Conservation (phyloP, 2,113 vertebrate species). For the Hemichromis elongatus region DNA sequence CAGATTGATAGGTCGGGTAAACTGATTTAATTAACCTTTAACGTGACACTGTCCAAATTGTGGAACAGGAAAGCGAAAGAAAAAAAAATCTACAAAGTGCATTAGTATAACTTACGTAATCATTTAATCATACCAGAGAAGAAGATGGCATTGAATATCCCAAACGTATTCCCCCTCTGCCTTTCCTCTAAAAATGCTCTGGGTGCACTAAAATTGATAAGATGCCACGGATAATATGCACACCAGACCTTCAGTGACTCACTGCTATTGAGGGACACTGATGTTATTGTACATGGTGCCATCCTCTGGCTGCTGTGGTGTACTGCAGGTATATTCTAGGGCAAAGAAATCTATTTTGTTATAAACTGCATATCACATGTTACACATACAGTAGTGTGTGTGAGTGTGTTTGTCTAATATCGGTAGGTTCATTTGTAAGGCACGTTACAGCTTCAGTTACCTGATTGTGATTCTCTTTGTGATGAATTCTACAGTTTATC, state of each 20-base stretch:
- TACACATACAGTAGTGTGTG: not conserved
- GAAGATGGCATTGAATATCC: not conserved
- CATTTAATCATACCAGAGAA: accelerated
- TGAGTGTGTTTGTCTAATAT: not conserved
- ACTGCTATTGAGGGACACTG: not conserved
- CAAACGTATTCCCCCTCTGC: not conserved
- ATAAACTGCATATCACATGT: not conserved
- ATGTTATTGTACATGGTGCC: slow-evolving; percentile 29
- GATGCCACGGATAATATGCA: not conserved
- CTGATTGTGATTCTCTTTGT: not conserved
- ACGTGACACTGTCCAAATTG: not conserved
- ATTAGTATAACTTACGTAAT: not conserved
- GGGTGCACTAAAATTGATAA: not conserved
- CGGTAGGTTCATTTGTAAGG: not conserved
- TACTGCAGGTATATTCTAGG: not conserved
- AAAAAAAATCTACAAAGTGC: not conserved
- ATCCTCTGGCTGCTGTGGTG: slow-evolving; percentile 6
- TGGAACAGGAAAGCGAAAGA: accelerated
- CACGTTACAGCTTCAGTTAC: not conserved
- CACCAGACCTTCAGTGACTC: not conserved
- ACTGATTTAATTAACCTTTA: not conserved
- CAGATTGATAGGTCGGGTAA: not conserved
- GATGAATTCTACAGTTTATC: not conserved
- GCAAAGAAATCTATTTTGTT: not conserved
- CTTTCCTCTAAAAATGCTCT: not conserved